Conservation (phyloP, 1,140 invertebrate genomes). For the Magallana angulata region DNA sequence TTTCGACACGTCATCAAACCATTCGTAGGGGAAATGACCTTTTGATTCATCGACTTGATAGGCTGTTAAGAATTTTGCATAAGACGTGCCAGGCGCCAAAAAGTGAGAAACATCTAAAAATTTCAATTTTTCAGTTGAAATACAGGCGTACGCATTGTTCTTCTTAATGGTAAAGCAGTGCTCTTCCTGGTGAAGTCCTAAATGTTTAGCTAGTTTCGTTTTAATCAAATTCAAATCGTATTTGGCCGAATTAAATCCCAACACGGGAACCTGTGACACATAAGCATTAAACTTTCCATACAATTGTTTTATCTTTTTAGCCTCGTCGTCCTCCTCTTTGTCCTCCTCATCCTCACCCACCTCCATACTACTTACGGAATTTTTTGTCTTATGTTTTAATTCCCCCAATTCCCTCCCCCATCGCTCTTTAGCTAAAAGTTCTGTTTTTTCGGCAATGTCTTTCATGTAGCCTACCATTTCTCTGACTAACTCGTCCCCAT, state of each 20-base stretch:
- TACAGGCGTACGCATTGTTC: slow-evolving; percentile 50
- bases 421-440: too few species aligned
- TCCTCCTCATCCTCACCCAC: too few species aligned
- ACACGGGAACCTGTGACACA: too few species aligned
- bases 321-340: too few species aligned
- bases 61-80: slow-evolving; percentile 38
- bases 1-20: slow-evolving; percentile 37
- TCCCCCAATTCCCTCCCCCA: too few species aligned
- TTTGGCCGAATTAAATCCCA: slow-evolving; percentile 57
- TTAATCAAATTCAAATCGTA: slow-evolving; percentile 57
- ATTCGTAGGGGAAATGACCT: slow-evolving; percentile 58
- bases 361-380: too few species aligned
- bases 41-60: slow-evolving; percentile 23
- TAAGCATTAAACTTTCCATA: too few species aligned
- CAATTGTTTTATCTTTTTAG: too few species aligned
- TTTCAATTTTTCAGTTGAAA: slow-evolving; percentile 21
- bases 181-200: not conserved
- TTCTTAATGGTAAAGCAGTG: slow-evolving; percentile 2
- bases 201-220: not conserved
- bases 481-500: not conserved
- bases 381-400: too few species aligned
- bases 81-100: slow-evolving; percentile 8
- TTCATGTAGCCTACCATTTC: too few species aligned
- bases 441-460: too few species aligned
- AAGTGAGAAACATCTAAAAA: slow-evolving; percentile 50